These are phyloP conservation scores for Cataglyphis rosenhaueri DNA, from an alignment of 2,888 invertebrate genomes.

Conservation along the genomic window DNA sequence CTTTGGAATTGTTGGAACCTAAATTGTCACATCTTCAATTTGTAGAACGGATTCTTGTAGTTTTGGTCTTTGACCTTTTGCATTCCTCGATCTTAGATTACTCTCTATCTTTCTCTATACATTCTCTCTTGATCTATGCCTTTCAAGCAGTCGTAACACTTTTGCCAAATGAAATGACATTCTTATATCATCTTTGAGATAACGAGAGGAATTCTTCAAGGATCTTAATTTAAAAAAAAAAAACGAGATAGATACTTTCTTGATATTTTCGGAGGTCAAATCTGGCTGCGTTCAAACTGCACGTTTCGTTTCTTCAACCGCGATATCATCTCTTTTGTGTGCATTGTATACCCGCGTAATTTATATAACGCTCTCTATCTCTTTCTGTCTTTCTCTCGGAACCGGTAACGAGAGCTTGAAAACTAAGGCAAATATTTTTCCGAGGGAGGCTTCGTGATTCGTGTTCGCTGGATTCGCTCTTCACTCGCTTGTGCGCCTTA, in stretches of 20 bases:
- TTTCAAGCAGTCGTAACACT: conserved; percentile 33
- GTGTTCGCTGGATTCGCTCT: not conserved
- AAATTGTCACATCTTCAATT: not conserved
- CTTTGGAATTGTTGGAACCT: not conserved
- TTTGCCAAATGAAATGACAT: conserved; percentile 22
- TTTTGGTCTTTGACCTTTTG: conserved; percentile 28
- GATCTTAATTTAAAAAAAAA: conserved; percentile 28
- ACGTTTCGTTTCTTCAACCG: conserved; percentile 10
- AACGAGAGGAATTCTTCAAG: conserved; percentile 30
- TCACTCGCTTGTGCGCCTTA: conserved; percentile 39
- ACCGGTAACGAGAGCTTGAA: conserved; percentile 50
- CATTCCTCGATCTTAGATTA: conserved; percentile 16
- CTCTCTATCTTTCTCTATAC: not conserved
- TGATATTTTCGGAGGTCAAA: conserved; percentile 30
- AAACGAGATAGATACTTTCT: not conserved
- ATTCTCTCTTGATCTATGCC: conserved; percentile 29
- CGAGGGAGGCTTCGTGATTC: conserved; percentile 47
- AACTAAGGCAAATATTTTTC: conserved; percentile 68
- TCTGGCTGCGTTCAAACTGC: conserved; percentile 21
- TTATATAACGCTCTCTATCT: conserved; percentile 35
- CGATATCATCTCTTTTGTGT: conserved; percentile 36
- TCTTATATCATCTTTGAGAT: not conserved
- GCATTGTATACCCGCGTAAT: conserved; percentile 26
- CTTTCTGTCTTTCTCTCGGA: not conserved
- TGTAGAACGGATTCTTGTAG: not conserved